Conservation (phyloP, 2,797 vertebrate genomes). For the Danio kyathit region DNA sequence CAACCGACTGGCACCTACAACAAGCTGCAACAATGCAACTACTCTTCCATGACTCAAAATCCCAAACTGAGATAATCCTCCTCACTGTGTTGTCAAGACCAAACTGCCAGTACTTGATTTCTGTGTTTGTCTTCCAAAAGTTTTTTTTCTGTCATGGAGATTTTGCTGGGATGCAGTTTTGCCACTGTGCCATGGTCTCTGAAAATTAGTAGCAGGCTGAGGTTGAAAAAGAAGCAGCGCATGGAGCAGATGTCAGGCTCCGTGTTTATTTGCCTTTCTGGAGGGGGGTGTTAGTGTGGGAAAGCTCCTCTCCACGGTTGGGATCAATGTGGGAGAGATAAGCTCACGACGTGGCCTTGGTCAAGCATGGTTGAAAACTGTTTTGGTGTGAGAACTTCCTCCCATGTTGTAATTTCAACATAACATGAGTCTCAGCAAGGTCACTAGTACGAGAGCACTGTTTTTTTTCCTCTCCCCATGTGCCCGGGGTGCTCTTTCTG, state of each 20-base stretch:
- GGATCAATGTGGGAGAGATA: conserved; percentile 80
- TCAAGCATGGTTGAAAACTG: conserved; percentile 67
- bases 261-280: conserved; percentile 73
- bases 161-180: not conserved
- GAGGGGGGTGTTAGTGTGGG: conserved; percentile 74
- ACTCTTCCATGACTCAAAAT: conserved; percentile 61
- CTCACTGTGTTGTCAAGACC: conserved; percentile 19
- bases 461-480: conserved; percentile 45
- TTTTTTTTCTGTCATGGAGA: not conserved
- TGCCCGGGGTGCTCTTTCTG: conserved; percentile 38
- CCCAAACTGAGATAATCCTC: conserved; percentile 34
- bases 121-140: not conserved
- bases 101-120: not conserved
- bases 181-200: not conserved
- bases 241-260: conserved; percentile 67
- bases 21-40: conserved; percentile 44
- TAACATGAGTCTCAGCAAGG: conserved; percentile 56
- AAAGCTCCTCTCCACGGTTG: conserved; percentile 68
- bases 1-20: conserved; percentile 64
- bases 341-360: conserved; percentile 75
- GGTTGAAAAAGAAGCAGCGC: conserved; percentile 29
- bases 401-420: conserved; percentile 59
- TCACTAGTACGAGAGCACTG: conserved; percentile 47
- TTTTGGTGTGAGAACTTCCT: conserved; percentile 75
- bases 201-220: conserved; percentile 45